Conservation (phyloP, 1,140 invertebrate genomes). For the Planococcus citri region DNA sequence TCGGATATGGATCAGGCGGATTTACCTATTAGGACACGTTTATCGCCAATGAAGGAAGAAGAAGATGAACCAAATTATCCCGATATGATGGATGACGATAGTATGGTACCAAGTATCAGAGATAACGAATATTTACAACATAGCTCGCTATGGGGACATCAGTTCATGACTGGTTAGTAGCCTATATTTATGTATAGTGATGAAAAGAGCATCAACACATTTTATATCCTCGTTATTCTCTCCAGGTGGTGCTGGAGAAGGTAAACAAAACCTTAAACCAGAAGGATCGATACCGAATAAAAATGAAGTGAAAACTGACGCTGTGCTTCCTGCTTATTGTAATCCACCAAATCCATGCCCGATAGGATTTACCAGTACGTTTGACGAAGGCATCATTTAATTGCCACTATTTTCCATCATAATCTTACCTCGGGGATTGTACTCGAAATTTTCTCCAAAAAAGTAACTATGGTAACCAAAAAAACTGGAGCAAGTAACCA, state of each 20-base stretch:
- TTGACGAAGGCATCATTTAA: too few species aligned
- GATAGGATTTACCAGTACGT: slow-evolving; percentile 64
- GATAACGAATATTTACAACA: slow-evolving; percentile 85
- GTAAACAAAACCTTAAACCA: slow-evolving; percentile 50
- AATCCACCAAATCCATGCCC: slow-evolving; percentile 98
- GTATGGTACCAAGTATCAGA: slow-evolving; percentile 48
- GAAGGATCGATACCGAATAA: slow-evolving; percentile 44
- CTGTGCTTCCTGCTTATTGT: slow-evolving; percentile 90
- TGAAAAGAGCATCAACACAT: too few species aligned
- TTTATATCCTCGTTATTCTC: too few species aligned
- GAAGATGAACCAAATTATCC: slow-evolving; percentile 16
- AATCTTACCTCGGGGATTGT: too few species aligned
- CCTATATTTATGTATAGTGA: too few species aligned
- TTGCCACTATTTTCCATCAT: too few species aligned
- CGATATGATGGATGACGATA: slow-evolving; percentile 19
- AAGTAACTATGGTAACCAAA: too few species aligned
- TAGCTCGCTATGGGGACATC: slow-evolving; percentile 72
- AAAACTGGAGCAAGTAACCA: too few species aligned
- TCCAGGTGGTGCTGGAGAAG: slow-evolving; percentile 62
- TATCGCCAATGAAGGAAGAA: slow-evolving; percentile 9
- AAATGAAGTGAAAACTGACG: slow-evolving; percentile 76
- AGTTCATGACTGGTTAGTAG: slow-evolving; percentile 48
- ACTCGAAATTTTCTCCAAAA: too few species aligned
- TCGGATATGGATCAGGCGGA: not conserved
- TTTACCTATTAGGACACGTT: slow-evolving; percentile 8